Evolutionary conservation across 2,888 invertebrate genomes (phyloP).

Genomic region (Meandrusa payeni): DNA sequence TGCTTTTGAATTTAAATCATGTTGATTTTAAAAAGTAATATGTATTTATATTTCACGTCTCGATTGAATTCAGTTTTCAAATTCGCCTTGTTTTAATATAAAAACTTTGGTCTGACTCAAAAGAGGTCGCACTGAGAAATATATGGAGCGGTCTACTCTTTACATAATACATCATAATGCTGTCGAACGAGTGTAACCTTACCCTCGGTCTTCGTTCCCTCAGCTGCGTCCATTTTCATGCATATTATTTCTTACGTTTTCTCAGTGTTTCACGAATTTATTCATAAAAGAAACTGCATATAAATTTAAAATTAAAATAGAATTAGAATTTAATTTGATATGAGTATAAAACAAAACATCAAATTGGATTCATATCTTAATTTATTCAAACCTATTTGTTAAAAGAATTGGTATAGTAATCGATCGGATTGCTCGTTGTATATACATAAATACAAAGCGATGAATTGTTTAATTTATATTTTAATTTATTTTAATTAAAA

Average conservation of each 20-base stretch:
- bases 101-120: slow-evolving; percentile 37
- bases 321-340: no score
- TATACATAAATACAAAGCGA: no score
- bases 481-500: no score
- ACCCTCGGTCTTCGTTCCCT: slow-evolving; percentile 40
- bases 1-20: slow-evolving; percentile 4
- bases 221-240: slow-evolving; percentile 36
- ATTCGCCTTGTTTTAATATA: slow-evolving; percentile 37
- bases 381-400: no score
- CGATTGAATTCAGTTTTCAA: slow-evolving; percentile 28
- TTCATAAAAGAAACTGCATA: neutral
- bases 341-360: no score
- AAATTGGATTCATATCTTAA: no score
- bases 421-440: no score
- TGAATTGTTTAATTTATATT: no score
- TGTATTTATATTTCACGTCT: slow-evolving; percentile 37
- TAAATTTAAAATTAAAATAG: no score
- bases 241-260: slow-evolving; percentile 27
- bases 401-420: no score
- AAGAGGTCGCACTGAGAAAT: slow-evolving; percentile 16
- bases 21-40: slow-evolving; percentile 15
- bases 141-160: slow-evolving; percentile 31
- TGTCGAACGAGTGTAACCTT: slow-evolving; percentile 40
- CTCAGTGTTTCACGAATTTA: slow-evolving; percentile 7
- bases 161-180: slow-evolving; percentile 49